Evolutionary conservation across 1,140 invertebrate species (phyloP), one percentile per base, ranked within the genome.

Genomic region (Drosophila truncata): DNA sequence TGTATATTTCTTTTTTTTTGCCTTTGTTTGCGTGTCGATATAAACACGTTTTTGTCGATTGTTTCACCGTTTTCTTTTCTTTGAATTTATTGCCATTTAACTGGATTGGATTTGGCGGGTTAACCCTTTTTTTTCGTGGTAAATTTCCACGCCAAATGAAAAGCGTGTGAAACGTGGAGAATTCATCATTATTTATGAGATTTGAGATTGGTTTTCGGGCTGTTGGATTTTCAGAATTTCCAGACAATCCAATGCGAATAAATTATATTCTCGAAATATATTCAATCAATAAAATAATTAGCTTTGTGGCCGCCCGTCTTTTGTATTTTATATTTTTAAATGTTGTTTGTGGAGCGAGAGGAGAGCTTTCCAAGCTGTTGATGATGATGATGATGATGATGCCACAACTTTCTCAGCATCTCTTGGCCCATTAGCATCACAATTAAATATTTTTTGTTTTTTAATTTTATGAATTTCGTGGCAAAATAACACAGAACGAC

Each of bases 391-490:
- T 65, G 27, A 69, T 75, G 27, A 67, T 81, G 37, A 72, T 78
- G 62, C 55, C 44, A 58, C 57, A 88, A 88, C 83, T 87, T 87
- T 87, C 83, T 80, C 83, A 83, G 72, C 74, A 44, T 63, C 41
- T 29, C 50, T 39, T 55, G 65, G 25, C 14, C 61, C 41, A 80
- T 83, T 87, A 78, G 64, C 83, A 88, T 80, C 75, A 88, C 75
- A 80, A 80, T 88, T 83, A 87, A 87, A 63, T 66, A 33, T 7
- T 35, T 23, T 49, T 20, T 47, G n/a, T 25, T n/a, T 47, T 54
- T 33, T 23, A 23, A 66, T 29, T 59, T 78, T 54, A 37, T 31
- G 52, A 52, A 76, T 65, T 60, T 62, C 14, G 39, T 49, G 42
- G 59, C 49, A 49, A 47, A 23, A 49, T 49, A 63, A 41, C 46